Conservation (phyloP, 2,797 vertebrate genomes). For the Danio choprae region DNA sequence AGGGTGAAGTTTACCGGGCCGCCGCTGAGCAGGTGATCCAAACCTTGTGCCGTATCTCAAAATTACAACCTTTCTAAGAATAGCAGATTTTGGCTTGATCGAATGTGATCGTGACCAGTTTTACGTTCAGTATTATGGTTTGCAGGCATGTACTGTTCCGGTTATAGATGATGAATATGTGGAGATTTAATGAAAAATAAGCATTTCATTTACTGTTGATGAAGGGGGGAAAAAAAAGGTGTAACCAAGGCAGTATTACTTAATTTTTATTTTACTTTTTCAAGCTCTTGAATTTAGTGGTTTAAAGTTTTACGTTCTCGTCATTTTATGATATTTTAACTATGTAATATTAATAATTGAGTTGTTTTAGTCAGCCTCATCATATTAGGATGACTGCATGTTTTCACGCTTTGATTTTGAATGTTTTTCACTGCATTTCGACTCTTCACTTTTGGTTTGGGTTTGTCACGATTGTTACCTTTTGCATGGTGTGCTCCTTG, state of each 20-base stretch:
- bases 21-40: constrained; percentile 68
- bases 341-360: constrained; percentile 46
- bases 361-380: constrained; percentile 40
- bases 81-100: background rate
- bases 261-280: constrained; percentile 18
- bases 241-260: constrained; percentile 1
- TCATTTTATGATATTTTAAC: constrained; percentile 63
- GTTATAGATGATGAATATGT: constrained; percentile 1
- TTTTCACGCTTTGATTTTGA: constrained; percentile 63
- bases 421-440: constrained; percentile 22
- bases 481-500: constrained; percentile 42
- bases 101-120: constrained; percentile 18
- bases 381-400: constrained; percentile 58
- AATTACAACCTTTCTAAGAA: background rate
- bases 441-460: constrained; percentile 32
- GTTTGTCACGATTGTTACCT: constrained; percentile 32
- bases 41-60: constrained; percentile 36
- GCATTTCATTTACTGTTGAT: background rate
- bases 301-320: constrained; percentile 49
- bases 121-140: constrained; percentile 41
- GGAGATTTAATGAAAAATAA: constrained; percentile 30
- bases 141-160: constrained; percentile 5
- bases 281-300: constrained; percentile 25
- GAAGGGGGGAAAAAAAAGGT: background rate
- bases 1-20: constrained; percentile 64